Evolutionary conservation across 1,140 invertebrate species (phyloP), one percentile per base, ranked within the genome.

Genomic region (Drosophila ironensis): DNA sequence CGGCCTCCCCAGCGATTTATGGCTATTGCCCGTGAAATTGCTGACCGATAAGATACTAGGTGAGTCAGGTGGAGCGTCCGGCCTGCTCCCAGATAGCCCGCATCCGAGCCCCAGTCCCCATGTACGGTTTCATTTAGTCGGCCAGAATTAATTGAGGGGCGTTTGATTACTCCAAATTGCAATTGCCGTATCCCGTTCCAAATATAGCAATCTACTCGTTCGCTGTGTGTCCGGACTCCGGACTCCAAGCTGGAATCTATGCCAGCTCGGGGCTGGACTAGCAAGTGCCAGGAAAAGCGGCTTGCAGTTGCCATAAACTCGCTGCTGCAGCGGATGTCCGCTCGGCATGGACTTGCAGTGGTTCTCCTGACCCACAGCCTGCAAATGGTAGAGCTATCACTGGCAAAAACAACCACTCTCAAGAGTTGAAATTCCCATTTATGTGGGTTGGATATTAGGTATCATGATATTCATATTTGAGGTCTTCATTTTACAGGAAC

Each of bases 11-110:
- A 9, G 41, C 56, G 61, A 76, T 76, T 76, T 77, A 72, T 53
- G 48, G 51, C 53, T 42, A 46, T 41, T 48, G 46, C 45, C 53
- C 12, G 41, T 14, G 41, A 14, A 24, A n/a, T 46, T 45, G 12
- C 28, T 24, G 41, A 38, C 24, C 56, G 72, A 76, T 76, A 72
- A 76, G 73, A 77, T 76, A n/a, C n/a, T n/a, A 30, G 22, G 16
- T 20, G 57, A 47, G 51, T 12, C 50, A 41, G 35, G 24, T 30
- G 56, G 12, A 35, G n/a, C 30, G 51, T 16, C n/a, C n/a, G n/a
- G n/a, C n/a, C 53, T 37, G 50, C 25, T 30, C 7, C 11, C 35
- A 19, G 57, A 35, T 44, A 60, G 38, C 28, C 30, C 2, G n/a
- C 11, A 4, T 33, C 60, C 6, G 28, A 17, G 38, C 38, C 40